These are phyloP conservation scores for Aradus depressus DNA, from an alignment of 2,888 invertebrate genomes.

Conservation along the genomic window DNA sequence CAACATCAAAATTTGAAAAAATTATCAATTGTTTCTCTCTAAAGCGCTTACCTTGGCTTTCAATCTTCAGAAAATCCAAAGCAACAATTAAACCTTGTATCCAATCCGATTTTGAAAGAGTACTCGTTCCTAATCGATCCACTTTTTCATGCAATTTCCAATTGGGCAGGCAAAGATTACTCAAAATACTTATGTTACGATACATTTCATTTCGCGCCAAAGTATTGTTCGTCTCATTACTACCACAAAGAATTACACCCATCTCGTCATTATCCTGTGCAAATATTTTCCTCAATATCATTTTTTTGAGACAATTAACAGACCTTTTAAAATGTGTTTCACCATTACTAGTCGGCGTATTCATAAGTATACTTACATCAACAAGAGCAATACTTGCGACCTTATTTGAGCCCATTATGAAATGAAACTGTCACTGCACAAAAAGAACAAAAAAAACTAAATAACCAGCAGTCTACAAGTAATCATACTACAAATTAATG, in stretches of 20 bases:
- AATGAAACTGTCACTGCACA: neutral
- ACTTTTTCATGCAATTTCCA: slow-evolving; percentile 16
- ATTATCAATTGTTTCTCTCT: slow-evolving; percentile 20
- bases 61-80: slow-evolving; percentile 19
- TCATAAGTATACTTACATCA: slow-evolving; percentile 18
- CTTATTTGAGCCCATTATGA: slow-evolving; percentile 19
- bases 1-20: slow-evolving; percentile 19
- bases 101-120: slow-evolving; percentile 17
- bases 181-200: slow-evolving; percentile 5
- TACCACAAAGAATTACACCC: slow-evolving; percentile 19
- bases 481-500: too few species aligned
- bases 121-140: slow-evolving; percentile 5
- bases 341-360: slow-evolving; percentile 10
- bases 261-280: slow-evolving; percentile 22
- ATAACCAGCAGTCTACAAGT: neutral
- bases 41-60: slow-evolving; percentile 19
- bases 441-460: neutral
- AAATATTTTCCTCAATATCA: slow-evolving; percentile 24
- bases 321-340: slow-evolving; percentile 19
- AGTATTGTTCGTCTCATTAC: slow-evolving; percentile 13
- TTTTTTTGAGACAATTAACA: slow-evolving; percentile 16
- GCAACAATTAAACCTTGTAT: slow-evolving; percentile 16
- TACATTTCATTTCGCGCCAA: slow-evolving; percentile 2
- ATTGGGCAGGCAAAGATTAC: slow-evolving; percentile 7
- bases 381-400: slow-evolving; percentile 21